Conservation (phyloP, 2,113 vertebrate genomes). For the Lepidothrix coronata region DNA sequence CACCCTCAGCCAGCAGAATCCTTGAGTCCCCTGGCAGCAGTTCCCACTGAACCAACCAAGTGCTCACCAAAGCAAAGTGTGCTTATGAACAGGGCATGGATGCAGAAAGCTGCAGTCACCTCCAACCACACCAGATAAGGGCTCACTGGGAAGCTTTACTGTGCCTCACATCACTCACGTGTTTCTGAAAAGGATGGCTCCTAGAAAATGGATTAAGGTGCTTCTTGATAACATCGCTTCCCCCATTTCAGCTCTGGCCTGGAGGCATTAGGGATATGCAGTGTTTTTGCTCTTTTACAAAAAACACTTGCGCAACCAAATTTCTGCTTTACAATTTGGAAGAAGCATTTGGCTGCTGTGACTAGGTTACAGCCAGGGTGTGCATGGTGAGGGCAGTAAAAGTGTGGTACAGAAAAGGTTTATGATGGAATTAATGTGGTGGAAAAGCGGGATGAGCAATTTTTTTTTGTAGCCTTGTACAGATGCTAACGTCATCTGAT, state of each 20-base stretch:
- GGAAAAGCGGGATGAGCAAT: background rate
- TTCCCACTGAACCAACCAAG: background rate
- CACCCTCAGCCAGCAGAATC: background rate
- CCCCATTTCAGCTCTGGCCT: background rate
- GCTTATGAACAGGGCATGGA: background rate
- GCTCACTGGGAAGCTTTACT: background rate
- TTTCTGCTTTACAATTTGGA: background rate
- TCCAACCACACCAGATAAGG: background rate
- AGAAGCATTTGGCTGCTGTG: background rate
- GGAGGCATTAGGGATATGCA: background rate
- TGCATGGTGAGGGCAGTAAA: background rate
- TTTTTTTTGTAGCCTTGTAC: background rate
- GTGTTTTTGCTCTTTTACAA: background rate
- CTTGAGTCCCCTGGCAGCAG: background rate
- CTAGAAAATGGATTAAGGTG: slow-evolving; percentile 19
- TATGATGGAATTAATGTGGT: background rate
- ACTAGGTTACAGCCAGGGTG: background rate
- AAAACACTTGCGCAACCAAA: background rate
- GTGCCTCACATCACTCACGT: background rate
- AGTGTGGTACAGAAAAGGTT: background rate
- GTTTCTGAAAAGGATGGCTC: background rate
- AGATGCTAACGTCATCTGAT: background rate
- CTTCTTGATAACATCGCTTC: background rate
- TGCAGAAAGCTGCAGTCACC: background rate
- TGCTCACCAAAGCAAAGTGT: background rate